Evolutionary conservation across 2,888 invertebrate species (phyloP), one percentile per base, ranked within the genome.

Genomic region (Chalcis sispes): DNA sequence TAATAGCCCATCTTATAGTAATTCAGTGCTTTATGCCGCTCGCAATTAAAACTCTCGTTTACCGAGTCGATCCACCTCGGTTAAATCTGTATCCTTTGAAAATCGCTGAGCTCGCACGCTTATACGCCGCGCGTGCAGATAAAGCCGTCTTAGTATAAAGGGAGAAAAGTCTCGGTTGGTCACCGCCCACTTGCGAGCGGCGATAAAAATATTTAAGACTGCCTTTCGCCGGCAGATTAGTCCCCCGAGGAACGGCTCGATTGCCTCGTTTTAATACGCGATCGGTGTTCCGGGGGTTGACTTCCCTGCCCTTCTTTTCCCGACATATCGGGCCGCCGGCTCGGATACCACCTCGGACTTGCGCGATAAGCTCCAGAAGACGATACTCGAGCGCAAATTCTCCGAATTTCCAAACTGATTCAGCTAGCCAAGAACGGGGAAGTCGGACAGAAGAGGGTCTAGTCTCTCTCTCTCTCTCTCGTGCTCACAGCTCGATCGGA

Each of bases 351-450:
- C 58, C 36, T 25, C 15, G 3, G 0, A 42, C 36, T 61, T 15
- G 7, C 50, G 18, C 20, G 7, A 42, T 2, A 64, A 58, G 72
- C 64, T 62, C 52, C 67, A 15, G 15, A 52, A 54, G 58, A 40
- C 48, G 48, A 72, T 66, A 67, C 65, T 54, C 71, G 79, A 52
- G 76, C 73, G 75, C 64, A 82, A 80, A 84, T 84, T 82, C 82
- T 76, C 79, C 77, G 81, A 82, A 85, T 85, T 82, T 85, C 83
- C 80, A 79, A 82, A 83, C 81, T 81, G 82, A 80, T 81, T 81
- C 79, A 83, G 82, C 79, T 82, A 80, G 79, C 81, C 81, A 81
- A 81, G 61, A 42, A 40, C 32, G 42, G 36, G 4, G 15, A 13
- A 42, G 42, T 42, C 15, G 15, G 7, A 13, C 42, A 32, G 32